phyloP scores from a whole-genome alignment of 1,140 invertebrate species.

The Neotoxoptera formosana region DNA sequence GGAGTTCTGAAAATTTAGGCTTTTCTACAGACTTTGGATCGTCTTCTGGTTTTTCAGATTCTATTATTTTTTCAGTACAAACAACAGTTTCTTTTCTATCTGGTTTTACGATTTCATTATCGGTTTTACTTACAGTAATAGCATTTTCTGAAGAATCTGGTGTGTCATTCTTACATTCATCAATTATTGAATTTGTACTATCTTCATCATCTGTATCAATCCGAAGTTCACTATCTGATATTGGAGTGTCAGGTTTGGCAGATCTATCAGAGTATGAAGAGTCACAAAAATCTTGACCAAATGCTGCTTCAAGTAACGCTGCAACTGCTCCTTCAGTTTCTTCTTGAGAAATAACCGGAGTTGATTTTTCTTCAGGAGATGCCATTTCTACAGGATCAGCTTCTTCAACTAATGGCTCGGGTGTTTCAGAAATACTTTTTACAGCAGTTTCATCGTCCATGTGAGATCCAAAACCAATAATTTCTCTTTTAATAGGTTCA shows the following conservation, averaged over 20 bases:
- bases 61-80: constrained; percentile 21
- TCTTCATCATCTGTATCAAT: constrained; percentile 89
- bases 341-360: constrained; percentile 87
- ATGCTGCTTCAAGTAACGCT: constrained; percentile 83
- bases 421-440: constrained; percentile 57
- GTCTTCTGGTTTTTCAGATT: constrained; percentile 1
- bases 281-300: constrained; percentile 71
- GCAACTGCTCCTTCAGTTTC: constrained; percentile 92
- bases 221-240: constrained; percentile 82
- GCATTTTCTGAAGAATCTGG: constrained; percentile 67
- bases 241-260: constrained; percentile 84
- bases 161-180: constrained; percentile 59
- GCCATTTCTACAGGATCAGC: constrained; percentile 59
- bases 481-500: constrained; percentile 66
- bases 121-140: constrained; percentile 62
- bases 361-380: constrained; percentile 76
- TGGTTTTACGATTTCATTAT: constrained; percentile 35
- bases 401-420: constrained; percentile 14
- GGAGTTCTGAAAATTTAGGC: not conserved
- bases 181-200: constrained; percentile 67
- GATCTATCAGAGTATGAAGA: constrained; percentile 73
- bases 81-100: not conserved
- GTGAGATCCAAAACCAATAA: constrained; percentile 74
- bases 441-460: constrained; percentile 58
- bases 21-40: constrained; percentile 21